These are phyloP conservation scores for Plebejus anna DNA, from an alignment of 2,888 invertebrate species.

Conservation along the genomic window DNA sequence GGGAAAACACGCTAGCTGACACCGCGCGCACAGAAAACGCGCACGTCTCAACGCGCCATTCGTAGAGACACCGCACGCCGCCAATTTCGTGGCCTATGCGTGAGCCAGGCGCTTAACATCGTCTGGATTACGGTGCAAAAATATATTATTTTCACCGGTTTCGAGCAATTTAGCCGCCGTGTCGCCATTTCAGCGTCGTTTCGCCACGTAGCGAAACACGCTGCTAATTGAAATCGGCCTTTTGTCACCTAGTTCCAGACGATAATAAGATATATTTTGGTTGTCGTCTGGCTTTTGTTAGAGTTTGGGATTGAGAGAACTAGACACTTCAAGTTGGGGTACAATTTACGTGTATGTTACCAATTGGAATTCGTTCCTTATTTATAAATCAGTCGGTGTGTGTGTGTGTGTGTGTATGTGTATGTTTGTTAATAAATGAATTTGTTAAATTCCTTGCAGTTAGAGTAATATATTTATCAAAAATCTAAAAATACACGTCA, in stretches of 20 bases:
- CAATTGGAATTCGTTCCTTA: not conserved
- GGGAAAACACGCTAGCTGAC: not conserved
- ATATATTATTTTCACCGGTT: conserved; percentile 53
- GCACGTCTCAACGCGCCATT: not conserved
- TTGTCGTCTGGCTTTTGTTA: conserved; percentile 21
- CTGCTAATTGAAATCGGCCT: conserved; percentile 71
- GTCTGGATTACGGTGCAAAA: conserved; percentile 55
- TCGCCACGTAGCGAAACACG: conserved; percentile 59
- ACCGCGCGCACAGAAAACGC: not conserved
- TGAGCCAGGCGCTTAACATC: conserved; percentile 50
- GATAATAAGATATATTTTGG: conserved; percentile 39
- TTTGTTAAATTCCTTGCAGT: too few relatives aligned
- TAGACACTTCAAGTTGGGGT: not conserved
- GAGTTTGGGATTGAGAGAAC: not conserved
- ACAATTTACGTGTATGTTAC: not conserved
- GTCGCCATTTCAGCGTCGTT: conserved; percentile 50
- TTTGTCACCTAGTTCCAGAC: conserved; percentile 57
- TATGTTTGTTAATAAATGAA: not conserved
- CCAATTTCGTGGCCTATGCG: not conserved
- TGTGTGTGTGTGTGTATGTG: not conserved
- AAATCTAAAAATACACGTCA: too few relatives aligned
- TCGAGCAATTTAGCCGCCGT: conserved; percentile 57
- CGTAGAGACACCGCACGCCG: not conserved
- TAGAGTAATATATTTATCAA: too few relatives aligned
- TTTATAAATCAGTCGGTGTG: too few relatives aligned